Percentiles rank a stretch among this genome's conserved stretches.
phyloP scores from a whole-genome alignment of 2,113 vertebrate species.

The rat (Rattus norvegicus) region DNA sequence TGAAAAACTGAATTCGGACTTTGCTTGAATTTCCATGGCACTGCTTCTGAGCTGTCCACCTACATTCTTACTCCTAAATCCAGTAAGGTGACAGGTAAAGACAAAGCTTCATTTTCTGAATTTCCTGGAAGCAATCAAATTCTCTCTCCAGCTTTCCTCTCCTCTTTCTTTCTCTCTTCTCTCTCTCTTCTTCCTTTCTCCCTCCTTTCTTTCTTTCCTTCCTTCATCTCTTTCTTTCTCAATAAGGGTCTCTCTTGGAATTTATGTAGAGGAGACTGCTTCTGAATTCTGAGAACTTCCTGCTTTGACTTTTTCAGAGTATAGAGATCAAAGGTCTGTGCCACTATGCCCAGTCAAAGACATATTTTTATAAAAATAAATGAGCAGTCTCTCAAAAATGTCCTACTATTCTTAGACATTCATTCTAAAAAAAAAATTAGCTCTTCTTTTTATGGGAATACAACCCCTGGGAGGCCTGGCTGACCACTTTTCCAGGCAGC shows the following conservation, averaged over 20 bases:
- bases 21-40: neutral
- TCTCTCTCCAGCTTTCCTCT: neutral
- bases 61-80: neutral
- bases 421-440: neutral
- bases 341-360: neutral
- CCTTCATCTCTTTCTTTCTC: neutral
- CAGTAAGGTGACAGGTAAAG: neutral
- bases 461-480: neutral
- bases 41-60: neutral
- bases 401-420: neutral
- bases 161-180: too few species aligned
- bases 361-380: conserved; percentile 1
- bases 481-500: neutral
- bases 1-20: neutral
- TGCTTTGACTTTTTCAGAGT: neutral
- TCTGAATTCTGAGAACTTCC: too few species aligned
- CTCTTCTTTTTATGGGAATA: neutral
- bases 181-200: too few species aligned
- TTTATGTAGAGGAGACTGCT: neutral
- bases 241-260: neutral
- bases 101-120: neutral
- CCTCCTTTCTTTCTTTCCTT: too few species aligned
- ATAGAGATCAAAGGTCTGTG: neutral
- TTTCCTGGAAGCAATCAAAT: neutral
- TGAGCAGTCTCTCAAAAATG: neutral